A percentile compares a stretch with the other conserved stretches of the same genome.
phyloP scores from a whole-genome alignment of 2,113 vertebrate species.

The Nanorana parkeri region DNA sequence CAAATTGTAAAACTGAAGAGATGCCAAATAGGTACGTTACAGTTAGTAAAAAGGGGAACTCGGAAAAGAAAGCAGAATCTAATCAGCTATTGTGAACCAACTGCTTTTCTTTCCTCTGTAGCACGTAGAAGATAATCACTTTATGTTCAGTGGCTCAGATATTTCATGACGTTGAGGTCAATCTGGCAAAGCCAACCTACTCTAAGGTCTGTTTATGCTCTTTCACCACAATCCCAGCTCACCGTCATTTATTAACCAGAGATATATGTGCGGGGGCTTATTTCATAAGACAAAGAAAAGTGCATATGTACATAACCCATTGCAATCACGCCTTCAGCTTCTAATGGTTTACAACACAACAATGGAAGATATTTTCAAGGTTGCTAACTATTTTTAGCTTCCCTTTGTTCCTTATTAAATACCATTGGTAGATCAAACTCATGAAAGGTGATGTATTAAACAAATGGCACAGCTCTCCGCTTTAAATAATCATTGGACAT shows the following conservation, averaged over 20 bases:
- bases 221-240: background rate
- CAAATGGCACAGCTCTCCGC: background rate
- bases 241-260: background rate
- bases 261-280: background rate
- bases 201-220: conserved; percentile 12
- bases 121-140: background rate
- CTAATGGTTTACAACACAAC: no score
- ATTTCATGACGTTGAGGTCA: conserved; percentile 33
- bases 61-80: background rate
- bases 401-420: no score
- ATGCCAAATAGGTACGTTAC: background rate
- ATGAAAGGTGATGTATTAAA: background rate
- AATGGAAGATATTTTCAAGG: no score
- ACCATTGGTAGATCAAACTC: background rate
- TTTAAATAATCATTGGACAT: background rate
- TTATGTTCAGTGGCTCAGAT: conserved; percentile 18
- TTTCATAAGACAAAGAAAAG: no score
- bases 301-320: no score
- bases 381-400: no score
- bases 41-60: background rate
- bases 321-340: no score
- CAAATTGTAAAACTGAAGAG: conserved; percentile 16
- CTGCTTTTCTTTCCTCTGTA: background rate
- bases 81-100: background rate
- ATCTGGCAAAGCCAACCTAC: background rate